Evolutionary conservation across 2,888 invertebrate species (phyloP), one percentile per base, ranked within the genome.

Genomic region (Liopterus haemorrhoidalis): DNA sequence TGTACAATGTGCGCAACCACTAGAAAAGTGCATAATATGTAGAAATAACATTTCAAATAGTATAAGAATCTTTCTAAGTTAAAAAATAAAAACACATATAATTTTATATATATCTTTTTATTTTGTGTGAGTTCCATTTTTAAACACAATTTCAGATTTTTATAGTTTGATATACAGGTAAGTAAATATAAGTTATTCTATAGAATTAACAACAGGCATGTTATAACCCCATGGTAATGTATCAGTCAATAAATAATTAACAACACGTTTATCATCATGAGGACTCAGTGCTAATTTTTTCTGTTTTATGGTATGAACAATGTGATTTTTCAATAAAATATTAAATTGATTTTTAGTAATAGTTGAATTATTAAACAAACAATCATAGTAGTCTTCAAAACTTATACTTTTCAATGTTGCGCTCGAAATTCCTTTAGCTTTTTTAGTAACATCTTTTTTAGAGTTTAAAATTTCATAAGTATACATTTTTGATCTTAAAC

Each of bases 401-500:
- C 22, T 47, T n/a, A 52, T 49, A 31, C 31, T 52, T 40, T 48
- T 44, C 5, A 52, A 32, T n/a, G 53, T 47, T 36, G 20, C 11
- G n/a, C 32, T 16, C 22, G 31, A 47, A 19, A 52, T 45, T 8
- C 54, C 51, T 21, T 51, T 53, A 19, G 46, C 40, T 27, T 51
- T 47, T 51, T 55, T 57, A 53, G 11, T 53, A 36, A 56, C 57
- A 4, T 51, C 33, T 12, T 36, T 31, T 4, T 41, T 27, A 28
- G 11, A 5, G n/a, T n/a, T n/a, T n/a, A n/a, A n/a, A 3, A 41
- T 24, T 2, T 22, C 31, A 4, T 31, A 25, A n/a, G 46, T 31
- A 24, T 59, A 58, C 49, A 55, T 49, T 45, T 59, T 59, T 5
- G 54, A 40, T 27, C 55, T 36, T 5, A 60, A 39, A 2, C 59